These are phyloP conservation scores for Stramonita haemastoma DNA, from an alignment of 2,888 invertebrate species.

Conservation along the genomic window DNA sequence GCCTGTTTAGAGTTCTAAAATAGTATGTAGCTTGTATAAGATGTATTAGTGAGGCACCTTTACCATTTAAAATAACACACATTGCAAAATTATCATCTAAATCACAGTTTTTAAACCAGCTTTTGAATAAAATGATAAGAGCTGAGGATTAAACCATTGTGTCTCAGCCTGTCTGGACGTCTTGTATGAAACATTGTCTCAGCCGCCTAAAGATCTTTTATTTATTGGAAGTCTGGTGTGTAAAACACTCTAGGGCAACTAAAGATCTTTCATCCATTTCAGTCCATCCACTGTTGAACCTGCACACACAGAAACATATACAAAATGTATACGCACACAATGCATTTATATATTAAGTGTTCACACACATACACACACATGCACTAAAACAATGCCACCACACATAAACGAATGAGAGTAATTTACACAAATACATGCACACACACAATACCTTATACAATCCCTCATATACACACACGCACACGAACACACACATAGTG, in stretches of 20 bases:
- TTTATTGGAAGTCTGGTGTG: slow-evolving; percentile 48
- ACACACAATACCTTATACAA: too few species aligned
- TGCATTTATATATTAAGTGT: background rate
- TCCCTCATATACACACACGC: too few species aligned
- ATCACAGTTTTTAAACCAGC: background rate
- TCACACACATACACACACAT: background rate
- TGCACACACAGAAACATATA: slow-evolving; percentile 46
- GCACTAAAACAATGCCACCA: background rate
- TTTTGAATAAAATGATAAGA: background rate
- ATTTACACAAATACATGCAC: background rate
- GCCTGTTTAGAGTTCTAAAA: too few species aligned
- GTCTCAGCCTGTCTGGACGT: background rate
- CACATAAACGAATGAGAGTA: too few species aligned
- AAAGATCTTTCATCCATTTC: slow-evolving; percentile 64
- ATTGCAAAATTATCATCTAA: background rate
- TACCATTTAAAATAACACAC: too few species aligned
- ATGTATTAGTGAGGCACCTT: too few species aligned
- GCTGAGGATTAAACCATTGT: background rate
- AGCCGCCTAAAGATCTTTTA: slow-evolving; percentile 53
- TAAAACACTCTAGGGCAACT: background rate
- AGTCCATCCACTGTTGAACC: slow-evolving; percentile 70
- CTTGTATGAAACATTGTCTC: background rate
- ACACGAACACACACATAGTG: too few species aligned
- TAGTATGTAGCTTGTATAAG: too few species aligned
- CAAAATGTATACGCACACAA: background rate